A percentile compares a stretch with the other conserved stretches of the same genome.
These are phyloP conservation scores for Dryocosmus kuriphilus DNA, from an alignment of 2,888 invertebrate species.

Conservation along the genomic window DNA sequence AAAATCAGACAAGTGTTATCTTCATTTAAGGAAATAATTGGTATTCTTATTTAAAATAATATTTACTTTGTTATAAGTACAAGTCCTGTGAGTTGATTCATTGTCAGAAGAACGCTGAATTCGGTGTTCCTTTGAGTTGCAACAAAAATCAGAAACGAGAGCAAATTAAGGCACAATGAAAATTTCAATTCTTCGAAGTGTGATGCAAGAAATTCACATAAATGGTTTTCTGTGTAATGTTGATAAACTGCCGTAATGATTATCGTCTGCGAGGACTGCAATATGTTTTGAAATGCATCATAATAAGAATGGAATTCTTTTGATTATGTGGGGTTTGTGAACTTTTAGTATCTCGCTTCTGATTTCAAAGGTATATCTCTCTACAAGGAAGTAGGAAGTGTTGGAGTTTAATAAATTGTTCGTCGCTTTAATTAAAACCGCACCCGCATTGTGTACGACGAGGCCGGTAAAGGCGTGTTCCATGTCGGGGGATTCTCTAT, in stretches of 20 bases:
- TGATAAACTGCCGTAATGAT: not conserved
- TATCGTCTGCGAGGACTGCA: too few species aligned
- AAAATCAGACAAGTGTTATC: not conserved
- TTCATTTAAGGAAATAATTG: not conserved
- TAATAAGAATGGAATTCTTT: not conserved
- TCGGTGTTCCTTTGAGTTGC: too few species aligned
- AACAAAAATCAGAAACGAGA: too few species aligned
- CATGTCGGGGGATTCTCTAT: constrained; percentile 41
- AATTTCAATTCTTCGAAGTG: too few species aligned
- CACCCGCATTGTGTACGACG: constrained; percentile 46
- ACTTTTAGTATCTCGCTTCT: not conserved
- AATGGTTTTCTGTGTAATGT: not conserved
- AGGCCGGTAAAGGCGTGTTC: constrained; percentile 36
- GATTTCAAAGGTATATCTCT: constrained; percentile 6
- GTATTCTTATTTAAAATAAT: too few species aligned
- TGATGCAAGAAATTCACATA: too few species aligned
- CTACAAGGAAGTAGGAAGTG: constrained; percentile 52
- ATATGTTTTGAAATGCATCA: not conserved
- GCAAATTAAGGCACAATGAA: too few species aligned
- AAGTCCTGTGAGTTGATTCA: not conserved
- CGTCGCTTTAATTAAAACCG: constrained; percentile 47
- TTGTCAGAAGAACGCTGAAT: too few species aligned
- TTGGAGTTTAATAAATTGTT: constrained; percentile 12
- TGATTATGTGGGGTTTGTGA: not conserved
- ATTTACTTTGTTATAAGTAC: not conserved